Evolutionary conservation across 2,888 invertebrate genomes (phyloP), one percentile per base, ranked within the genome.

Genomic region (Thera britannica): DNA sequence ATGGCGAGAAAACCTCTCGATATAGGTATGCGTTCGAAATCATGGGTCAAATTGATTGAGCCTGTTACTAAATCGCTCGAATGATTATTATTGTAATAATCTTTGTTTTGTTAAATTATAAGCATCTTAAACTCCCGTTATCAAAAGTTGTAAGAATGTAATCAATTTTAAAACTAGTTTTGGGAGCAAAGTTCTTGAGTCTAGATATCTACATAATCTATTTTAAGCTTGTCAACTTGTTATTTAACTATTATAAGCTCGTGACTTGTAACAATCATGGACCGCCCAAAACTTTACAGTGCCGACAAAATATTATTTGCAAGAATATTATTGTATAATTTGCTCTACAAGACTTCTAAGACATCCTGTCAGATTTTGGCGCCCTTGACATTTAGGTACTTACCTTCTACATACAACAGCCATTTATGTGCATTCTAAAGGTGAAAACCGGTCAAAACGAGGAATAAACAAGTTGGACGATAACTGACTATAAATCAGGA

Each of bases 331-430:
- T 54, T 36, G 9, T 9, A 9, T 6, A 23, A 23, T 55, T 55
- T 55, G 11, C 11, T 46, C 11, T 58, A 46, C 46, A 23, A 56
- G 48, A 8, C 56, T 48, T 55, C 49, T 63, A 49, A 41, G 41
- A 7, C 49, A 63, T 57, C 57, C n/a, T 35, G 55, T 59, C 54
- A 41, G 12, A 44, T 60, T 52, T 55, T n/a, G 52, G 46, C 48
- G 60, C 1, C 60, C 68, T 68, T 68, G 68, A 61, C 68, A 59
- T 65, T 54, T 44, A 58, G n/a, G 9, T 52, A 34, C 34, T 3
- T 46, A 34, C 52, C 34, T 52, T 0, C 52, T 34, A 12, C 52
- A 2, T 52, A 52, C 52, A 5, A 38, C 38, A 38, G 1, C 51
- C 51, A 23, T 34, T 52, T 49, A 5, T 38, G 23, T 35, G 56